phyloP scores from a whole-genome alignment of 2,888 invertebrate species.

The Tuta absoluta region DNA sequence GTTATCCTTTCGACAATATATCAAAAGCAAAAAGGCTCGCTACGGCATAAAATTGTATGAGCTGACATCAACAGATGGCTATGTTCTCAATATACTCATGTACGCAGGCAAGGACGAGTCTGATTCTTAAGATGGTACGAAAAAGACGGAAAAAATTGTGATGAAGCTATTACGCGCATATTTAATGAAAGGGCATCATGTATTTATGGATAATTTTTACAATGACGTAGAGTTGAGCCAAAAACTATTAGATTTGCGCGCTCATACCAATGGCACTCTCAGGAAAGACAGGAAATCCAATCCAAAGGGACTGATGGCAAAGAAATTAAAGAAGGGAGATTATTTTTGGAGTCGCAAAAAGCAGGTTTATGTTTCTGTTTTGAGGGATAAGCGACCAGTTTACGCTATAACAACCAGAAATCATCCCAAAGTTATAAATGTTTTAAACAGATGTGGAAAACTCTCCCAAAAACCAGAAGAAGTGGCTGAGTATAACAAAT shows the following conservation, averaged over 20 bases:
- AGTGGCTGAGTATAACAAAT: conserved; percentile 9
- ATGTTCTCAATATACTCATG: conserved; percentile 42
- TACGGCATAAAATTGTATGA: conserved; percentile 46
- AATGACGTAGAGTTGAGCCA: conserved; percentile 34
- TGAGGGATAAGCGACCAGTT: conserved; percentile 37
- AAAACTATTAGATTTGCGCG: conserved; percentile 35
- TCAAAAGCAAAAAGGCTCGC: conserved; percentile 41
- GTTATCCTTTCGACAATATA: conserved; percentile 40
- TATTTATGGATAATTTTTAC: conserved; percentile 40
- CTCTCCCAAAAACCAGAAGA: conserved; percentile 12
- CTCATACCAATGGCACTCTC: conserved; percentile 37
- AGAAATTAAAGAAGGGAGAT: conserved; percentile 36
- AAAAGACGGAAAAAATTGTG: conserved; percentile 36
- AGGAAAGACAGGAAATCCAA: conserved; percentile 36
- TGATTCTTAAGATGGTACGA: conserved; percentile 24
- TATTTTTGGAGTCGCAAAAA: conserved; percentile 35
- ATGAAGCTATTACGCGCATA: conserved; percentile 36
- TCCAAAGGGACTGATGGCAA: conserved; percentile 31
- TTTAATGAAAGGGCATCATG: conserved; percentile 36
- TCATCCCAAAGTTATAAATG: conserved; percentile 24
- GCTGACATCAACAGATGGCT: conserved; percentile 42
- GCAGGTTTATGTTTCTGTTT: conserved; percentile 35
- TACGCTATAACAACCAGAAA: conserved; percentile 32
- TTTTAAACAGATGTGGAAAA: conserved; percentile 11
- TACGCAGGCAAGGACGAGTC: conserved; percentile 38